Base-by-base conservation (phyloP, 1,140 invertebrate genomes). In the Drosophila setifemur region DNA sequence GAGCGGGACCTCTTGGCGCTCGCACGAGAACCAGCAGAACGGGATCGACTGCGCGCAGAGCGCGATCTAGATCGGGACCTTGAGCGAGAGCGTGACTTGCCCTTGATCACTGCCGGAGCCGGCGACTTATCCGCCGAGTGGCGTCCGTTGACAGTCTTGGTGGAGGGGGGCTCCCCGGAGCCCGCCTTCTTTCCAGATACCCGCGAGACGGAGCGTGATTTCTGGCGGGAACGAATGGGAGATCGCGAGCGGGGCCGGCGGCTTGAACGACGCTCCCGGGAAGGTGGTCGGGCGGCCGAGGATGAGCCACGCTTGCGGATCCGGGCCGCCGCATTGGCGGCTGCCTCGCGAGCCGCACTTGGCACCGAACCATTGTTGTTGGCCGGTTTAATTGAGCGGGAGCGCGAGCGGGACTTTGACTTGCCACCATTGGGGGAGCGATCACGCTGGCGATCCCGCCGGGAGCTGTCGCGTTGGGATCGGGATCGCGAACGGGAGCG, bases 131-230 rank as follows among this genome's bases (percentile, higher is more conserved):
- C 61, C 21, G 37, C 31, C 9, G 82, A 86, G 26, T 87, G 74
- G 2, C 74, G 72, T 11, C 85, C 85, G 49, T 88, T 88, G 31
- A 88, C 28, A 42, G 85, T 63, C 91, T 92, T 83, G 90, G 91
- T 12, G 82, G 91, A 28, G 29, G 67, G 25, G 14, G 68, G 39
- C 25, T 57, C 71, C 40, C 21, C 83, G 71, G 4, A 91, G 92
- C 43, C 74, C 0, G 91, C 90, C 64, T 91, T 77, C 45, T 90
- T 92, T 52, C 90, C 52, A 5, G 57, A 31, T 2, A 42, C 33
- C 7, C 53, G 47, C 12, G 81, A 67, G 7, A 28, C 31, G 1
- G 75, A 92, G 1, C 88, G 89, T 31, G 77, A 83, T 40, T 78
- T 82, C 6, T 68, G 58, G 16, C 40, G 68, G 1, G 69, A 81